Base-by-base conservation (phyloP, 2,888 invertebrate species). In the Rosalia funebris region DNA sequence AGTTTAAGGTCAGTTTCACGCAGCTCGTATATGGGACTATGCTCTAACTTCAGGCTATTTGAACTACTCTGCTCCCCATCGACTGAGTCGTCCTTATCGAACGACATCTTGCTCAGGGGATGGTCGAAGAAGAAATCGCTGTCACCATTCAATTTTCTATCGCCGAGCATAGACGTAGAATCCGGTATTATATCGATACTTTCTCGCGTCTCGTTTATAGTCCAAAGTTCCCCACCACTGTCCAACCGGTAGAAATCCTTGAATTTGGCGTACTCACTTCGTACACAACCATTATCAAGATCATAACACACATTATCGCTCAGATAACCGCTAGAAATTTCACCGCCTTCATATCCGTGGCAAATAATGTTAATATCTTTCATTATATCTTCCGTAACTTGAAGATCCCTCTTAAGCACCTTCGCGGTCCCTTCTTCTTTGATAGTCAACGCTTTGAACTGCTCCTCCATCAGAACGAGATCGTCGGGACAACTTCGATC, bases 301-400 rank as follows among this genome's bases (percentile, higher is more conserved):
- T 25, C 25, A 7, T 7, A 25, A 25, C 25, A 25, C 4, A 25
- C 25, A n/a, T 14, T 9, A 16, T 25, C 32, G 10, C 10, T 9
- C 9, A 11, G 32, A 15, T 36, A 31, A n/a, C 4, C 7, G 2
- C 44, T 19, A 20, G 42, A 46, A 9, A 62, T 52, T 20, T 14
- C 9, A 16, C 25, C 32, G 10, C 10, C 9, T 10, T 19, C 39
- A 15, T 36, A 31, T 10, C 4, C 7, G 2, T 48, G 15, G 19
- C 46, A 46, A 9, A 62, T 52, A 11, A 41, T 17, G 10, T 50
- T 36, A 31, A 63, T 58, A 1, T 62, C 62, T 1, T 57, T 59
- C 60, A 65, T 62, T n/a, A 65, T 65, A 42, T 60, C 56, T 36
- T 62, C 62, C 2, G 62, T 56, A 10, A 65, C 47, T 3, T 31